Percentiles rank a stretch among this genome's conserved stretches.
phyloP scores from a whole-genome alignment of 2,888 invertebrate species.

The Eledona agricola region DNA sequence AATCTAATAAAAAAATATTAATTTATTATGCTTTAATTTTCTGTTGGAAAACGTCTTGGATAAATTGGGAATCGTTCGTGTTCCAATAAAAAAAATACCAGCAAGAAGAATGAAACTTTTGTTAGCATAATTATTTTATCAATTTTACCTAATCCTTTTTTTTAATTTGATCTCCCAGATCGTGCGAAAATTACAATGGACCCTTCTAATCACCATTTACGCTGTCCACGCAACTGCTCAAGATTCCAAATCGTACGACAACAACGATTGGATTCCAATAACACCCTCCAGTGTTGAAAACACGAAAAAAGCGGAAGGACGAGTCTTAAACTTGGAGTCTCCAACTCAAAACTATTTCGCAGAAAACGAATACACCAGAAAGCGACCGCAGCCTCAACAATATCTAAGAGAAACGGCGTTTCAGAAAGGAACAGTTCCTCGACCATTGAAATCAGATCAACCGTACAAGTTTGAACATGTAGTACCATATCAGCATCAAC shows the following conservation, averaged over 20 bases:
- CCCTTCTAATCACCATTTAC: conserved; percentile 36
- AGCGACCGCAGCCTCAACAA: conserved; percentile 50
- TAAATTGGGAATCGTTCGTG: no score
- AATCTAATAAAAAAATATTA: no score
- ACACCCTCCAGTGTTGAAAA: conserved; percentile 44
- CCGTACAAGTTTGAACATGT: conserved; percentile 52
- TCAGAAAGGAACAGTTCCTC: conserved; percentile 42
- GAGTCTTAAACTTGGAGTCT: conserved; percentile 56
- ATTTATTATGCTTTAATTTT: no score
- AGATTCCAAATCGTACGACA: conserved; percentile 51
- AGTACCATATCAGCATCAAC: conserved; percentile 42
- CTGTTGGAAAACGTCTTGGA: no score
- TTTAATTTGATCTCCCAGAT: conserved; percentile 41
- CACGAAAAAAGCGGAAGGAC: conserved; percentile 52
- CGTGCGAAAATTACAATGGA: conserved; percentile 36
- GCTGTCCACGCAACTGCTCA: conserved; percentile 25
- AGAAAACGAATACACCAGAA: conserved; percentile 50
- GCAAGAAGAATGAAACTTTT: no score
- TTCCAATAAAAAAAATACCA: no score
- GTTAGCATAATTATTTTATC: no score
- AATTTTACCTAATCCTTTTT: conserved; percentile 1
- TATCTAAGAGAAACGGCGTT: conserved; percentile 59
- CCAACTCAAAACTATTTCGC: conserved; percentile 52
- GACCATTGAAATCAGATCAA: conserved; percentile 42
- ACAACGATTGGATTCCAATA: conserved; percentile 68